Conservation (phyloP, 2,797 vertebrate species). For the Phoebastria nigripes region DNA sequence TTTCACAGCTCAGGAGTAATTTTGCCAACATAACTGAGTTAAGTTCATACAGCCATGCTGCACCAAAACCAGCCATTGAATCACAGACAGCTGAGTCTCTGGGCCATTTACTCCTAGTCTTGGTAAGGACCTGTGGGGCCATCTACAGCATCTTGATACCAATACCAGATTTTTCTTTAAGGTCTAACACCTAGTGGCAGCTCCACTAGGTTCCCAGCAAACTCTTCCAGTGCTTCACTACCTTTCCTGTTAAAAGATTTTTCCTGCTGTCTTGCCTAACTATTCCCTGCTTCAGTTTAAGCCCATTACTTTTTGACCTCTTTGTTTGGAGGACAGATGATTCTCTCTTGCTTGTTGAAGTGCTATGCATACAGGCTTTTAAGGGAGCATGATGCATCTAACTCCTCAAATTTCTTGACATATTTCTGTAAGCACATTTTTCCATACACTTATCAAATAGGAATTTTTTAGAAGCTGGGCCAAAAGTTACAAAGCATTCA, state of each 20-base stretch:
- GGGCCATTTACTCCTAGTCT: neutral
- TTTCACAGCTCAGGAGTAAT: neutral
- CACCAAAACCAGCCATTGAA: neutral
- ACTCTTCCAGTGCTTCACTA: neutral
- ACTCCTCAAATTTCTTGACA: neutral
- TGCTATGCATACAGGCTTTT: neutral
- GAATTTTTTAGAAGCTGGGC: neutral
- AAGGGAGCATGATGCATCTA: neutral
- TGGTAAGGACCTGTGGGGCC: neutral
- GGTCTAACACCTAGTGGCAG: neutral
- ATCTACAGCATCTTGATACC: neutral
- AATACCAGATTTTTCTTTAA: neutral
- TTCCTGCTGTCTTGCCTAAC: neutral
- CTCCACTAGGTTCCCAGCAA: neutral
- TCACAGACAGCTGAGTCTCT: neutral
- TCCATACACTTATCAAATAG: neutral
- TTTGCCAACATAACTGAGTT: neutral
- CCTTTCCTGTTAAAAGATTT: neutral
- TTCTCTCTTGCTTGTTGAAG: neutral
- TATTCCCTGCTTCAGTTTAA: neutral
- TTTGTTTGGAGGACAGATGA: neutral
- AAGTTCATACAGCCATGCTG: neutral
- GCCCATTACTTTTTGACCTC: neutral
- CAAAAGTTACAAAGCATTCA: neutral
- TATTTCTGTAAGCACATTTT: neutral